A percentile compares a stretch with the other conserved stretches of the same genome.
These are phyloP conservation scores for Glareola pratincola DNA, from an alignment of 2,113 vertebrate species.

Conservation along the genomic window DNA sequence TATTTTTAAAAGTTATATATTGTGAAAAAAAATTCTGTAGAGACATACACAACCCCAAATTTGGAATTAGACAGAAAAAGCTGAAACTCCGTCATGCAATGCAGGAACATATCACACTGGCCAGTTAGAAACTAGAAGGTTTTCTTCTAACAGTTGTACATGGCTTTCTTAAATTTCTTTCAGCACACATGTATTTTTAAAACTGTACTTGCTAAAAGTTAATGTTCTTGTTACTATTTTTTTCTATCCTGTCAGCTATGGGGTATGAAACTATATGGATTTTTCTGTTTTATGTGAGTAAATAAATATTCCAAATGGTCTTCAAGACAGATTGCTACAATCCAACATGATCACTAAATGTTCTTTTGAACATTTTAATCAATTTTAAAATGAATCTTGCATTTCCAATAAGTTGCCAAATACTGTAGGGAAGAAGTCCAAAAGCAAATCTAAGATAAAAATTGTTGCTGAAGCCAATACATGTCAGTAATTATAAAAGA, in stretches of 20 bases:
- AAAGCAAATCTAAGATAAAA: conserved; percentile 47
- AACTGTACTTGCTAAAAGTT: background rate
- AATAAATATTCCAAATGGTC: conserved; percentile 52
- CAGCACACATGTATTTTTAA: background rate
- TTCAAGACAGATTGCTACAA: conserved; percentile 44
- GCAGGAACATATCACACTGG: background rate
- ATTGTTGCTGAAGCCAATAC: conserved; percentile 28
- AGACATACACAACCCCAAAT: background rate
- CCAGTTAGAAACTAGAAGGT: background rate
- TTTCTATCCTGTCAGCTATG: background rate
- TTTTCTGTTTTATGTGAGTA: conserved; percentile 37
- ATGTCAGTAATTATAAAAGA: conserved; percentile 55
- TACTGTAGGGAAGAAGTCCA: conserved; percentile 17
- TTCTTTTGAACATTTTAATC: conserved; percentile 60
- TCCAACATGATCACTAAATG: conserved; percentile 29
- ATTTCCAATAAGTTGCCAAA: conserved; percentile 35
- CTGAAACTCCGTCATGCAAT: background rate
- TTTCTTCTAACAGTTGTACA: background rate
- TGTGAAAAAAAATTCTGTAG: background rate
- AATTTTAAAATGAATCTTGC: conserved; percentile 50
- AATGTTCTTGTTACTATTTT: background rate
- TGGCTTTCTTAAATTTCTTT: background rate
- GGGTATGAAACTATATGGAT: background rate
- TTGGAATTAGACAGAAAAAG: background rate
- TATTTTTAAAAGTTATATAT: background rate